Conservation (phyloP, 2,888 invertebrate genomes). For the Nephrotoma flavescens region DNA sequence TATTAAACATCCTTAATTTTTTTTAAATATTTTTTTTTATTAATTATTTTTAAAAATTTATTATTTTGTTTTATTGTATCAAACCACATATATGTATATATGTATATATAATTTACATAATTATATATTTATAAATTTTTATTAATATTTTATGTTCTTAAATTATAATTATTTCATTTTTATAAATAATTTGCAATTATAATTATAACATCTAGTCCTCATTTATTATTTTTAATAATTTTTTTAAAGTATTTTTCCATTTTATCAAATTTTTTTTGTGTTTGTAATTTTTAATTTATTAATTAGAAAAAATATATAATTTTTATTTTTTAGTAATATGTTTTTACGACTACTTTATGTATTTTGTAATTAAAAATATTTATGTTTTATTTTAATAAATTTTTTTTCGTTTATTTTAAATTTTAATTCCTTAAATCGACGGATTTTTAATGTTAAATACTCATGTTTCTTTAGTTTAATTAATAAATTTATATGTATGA, state of each 20-base stretch:
- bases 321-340: background rate
- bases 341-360: background rate
- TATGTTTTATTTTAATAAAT: background rate
- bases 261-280: background rate
- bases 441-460: background rate
- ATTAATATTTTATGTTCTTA: background rate
- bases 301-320: background rate
- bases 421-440: background rate
- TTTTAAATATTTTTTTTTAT: background rate
- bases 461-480: background rate
- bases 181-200: background rate
- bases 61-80: conserved; percentile 1
- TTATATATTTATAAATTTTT: background rate
- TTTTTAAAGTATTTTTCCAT: background rate
- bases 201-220: background rate
- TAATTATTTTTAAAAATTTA: background rate
- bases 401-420: background rate
- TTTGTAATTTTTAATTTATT: background rate
- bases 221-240: background rate
- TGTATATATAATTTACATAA: background rate
- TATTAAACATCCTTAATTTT: background rate
- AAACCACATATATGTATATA: background rate
- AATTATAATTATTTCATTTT: background rate
- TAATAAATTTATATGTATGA: background rate
- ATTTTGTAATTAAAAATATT: background rate